Evolutionary conservation across 2,113 vertebrate genomes (phyloP).

Genomic region (Epinephelus fuscoguttatus): DNA sequence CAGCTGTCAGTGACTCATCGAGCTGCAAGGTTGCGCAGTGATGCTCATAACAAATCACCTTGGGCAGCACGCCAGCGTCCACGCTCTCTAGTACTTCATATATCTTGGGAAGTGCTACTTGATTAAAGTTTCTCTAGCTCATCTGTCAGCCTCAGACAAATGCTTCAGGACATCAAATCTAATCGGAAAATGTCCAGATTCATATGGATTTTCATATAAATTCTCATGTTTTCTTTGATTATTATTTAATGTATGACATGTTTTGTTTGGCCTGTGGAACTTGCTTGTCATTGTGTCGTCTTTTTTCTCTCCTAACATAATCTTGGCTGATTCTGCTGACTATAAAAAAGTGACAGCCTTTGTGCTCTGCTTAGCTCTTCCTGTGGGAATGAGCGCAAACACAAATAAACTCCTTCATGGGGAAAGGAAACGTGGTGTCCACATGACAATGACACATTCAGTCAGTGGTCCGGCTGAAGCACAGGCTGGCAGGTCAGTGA

Average conservation of each 20-base stretch:
- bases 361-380: slow-evolving; percentile 24
- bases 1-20: slow-evolving; percentile 61
- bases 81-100: slow-evolving; percentile 18
- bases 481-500: slow-evolving; percentile 41
- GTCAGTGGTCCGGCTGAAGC: slow-evolving; percentile 1
- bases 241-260: neutral
- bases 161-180: slow-evolving; percentile 5
- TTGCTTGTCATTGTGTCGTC: neutral
- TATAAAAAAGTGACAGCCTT: slow-evolving; percentile 34
- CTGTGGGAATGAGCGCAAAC: slow-evolving; percentile 57
- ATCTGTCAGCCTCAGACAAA: slow-evolving; percentile 7
- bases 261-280: slow-evolving; percentile 8
- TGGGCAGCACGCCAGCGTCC: slow-evolving; percentile 26
- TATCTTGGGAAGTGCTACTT: slow-evolving; percentile 33
- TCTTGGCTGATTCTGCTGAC: slow-evolving; percentile 1
- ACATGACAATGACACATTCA: slow-evolving; percentile 57
- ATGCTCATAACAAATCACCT: slow-evolving; percentile 45
- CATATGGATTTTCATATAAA: slow-evolving; percentile 4
- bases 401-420: slow-evolving; percentile 33
- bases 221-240: slow-evolving; percentile 15
- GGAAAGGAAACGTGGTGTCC: slow-evolving; percentile 46
- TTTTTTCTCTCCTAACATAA: neutral
- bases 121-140: slow-evolving; percentile 24
- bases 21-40: slow-evolving; percentile 37
- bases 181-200: slow-evolving; percentile 23